Conservation (phyloP, 1,140 invertebrate genomes). For the Drosophila ficusphila region DNA sequence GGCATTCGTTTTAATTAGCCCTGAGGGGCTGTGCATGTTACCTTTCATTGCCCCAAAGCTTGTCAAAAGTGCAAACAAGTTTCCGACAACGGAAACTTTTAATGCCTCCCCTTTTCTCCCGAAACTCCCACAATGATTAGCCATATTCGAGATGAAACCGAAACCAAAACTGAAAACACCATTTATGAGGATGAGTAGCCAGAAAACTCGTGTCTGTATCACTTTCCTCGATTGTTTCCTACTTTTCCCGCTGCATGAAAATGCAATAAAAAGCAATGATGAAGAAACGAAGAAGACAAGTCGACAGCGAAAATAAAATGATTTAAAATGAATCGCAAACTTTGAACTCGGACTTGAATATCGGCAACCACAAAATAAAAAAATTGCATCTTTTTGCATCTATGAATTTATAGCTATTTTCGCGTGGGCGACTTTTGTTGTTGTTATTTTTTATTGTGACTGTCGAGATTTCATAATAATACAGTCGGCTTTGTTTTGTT, state of each 20-base stretch:
- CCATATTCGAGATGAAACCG: conserved; percentile 41
- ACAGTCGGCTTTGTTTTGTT: conserved; percentile 63
- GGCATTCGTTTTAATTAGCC: conserved; percentile 22
- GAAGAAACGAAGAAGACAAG: conserved; percentile 15
- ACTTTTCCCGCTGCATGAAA: conserved; percentile 36
- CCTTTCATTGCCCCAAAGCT: conserved; percentile 35
- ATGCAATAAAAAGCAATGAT: conserved; percentile 40
- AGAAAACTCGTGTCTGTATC: conserved; percentile 41
- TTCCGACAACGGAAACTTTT: conserved; percentile 38
- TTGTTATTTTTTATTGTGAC: conserved; percentile 1
- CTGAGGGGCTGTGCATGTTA: conserved; percentile 25
- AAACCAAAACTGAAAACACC: conserved; percentile 34
- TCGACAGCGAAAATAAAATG: conserved; percentile 57
- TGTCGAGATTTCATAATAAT: conserved; percentile 59
- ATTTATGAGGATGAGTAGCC: conserved; percentile 41
- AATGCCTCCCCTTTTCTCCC: background rate
- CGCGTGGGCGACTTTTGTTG: conserved; percentile 60
- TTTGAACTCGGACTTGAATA: conserved; percentile 71
- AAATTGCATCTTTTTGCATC: conserved; percentile 16
- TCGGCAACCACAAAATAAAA: background rate
- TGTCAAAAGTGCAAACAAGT: conserved; percentile 44
- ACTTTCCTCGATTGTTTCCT: conserved; percentile 38
- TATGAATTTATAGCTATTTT: conserved; percentile 53
- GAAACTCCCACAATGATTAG: conserved; percentile 42
- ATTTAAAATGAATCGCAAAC: conserved; percentile 66